A percentile compares a stretch with the other conserved stretches of the same genome.
Evolutionary conservation across 2,113 vertebrate species (phyloP).

Genomic region (Terrapene triunguis): DNA sequence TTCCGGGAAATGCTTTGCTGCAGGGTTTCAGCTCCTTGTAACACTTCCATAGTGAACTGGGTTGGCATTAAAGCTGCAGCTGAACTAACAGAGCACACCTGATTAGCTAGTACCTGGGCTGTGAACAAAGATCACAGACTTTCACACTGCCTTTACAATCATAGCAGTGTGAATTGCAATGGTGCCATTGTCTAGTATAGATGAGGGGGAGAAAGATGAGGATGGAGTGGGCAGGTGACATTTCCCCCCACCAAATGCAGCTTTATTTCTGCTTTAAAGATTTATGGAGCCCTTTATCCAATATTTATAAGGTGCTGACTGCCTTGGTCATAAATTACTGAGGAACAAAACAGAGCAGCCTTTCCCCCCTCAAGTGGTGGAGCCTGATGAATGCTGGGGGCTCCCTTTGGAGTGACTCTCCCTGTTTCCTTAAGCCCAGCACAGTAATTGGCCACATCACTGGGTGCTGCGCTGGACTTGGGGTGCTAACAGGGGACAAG

Average conservation of each 20-base stretch:
- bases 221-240: not conserved
- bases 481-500: not conserved
- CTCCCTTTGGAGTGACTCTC: not conserved
- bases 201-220: not conserved
- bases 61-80: not conserved
- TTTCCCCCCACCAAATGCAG: conserved; percentile 42
- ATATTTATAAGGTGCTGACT: conserved; percentile 66
- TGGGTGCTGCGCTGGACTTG: not conserved
- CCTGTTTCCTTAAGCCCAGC: rapidly evolving
- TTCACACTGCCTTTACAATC: rapidly evolving
- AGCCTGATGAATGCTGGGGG: not conserved
- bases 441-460: not conserved
- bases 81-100: not conserved
- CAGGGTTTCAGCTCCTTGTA: rapidly evolving
- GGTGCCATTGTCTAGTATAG: not conserved
- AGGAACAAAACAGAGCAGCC: conserved; percentile 48
- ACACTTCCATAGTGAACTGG: not conserved
- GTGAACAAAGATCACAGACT: not conserved
- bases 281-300: conserved; percentile 69
- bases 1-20: rapidly evolving
- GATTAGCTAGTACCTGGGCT: not conserved
- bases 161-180: not conserved
- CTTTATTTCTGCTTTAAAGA: conserved; percentile 63
- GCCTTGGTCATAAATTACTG: conserved; percentile 65
- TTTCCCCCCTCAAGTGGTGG: not conserved